Base-by-base conservation (phyloP, 2,113 vertebrate species). In the Gallinago media region DNA sequence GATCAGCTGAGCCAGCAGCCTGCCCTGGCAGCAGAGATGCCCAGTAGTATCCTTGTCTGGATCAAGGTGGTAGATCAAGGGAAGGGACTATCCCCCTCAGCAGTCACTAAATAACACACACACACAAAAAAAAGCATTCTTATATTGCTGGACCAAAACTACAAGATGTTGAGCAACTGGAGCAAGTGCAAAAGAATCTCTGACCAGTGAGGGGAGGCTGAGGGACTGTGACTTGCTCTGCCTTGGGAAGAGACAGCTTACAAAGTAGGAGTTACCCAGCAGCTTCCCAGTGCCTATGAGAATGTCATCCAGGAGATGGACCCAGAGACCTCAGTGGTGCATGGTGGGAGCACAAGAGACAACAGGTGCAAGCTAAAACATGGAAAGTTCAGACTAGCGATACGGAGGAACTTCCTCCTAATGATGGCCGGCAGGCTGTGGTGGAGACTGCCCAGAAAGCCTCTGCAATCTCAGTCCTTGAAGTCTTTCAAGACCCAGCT, bases 331-430 rank as follows among this genome's bases (percentile, higher is more conserved):
- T 67, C 25, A 34, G 29, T 9, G 3, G 11, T 15, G 6, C 3
- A 3, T 29, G 7, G 12, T 32, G 8, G 21, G 31, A 85, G 3
- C 18, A 54, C 46, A 27, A 31, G 15, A 42, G 16, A 55, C 11
- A 56, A 20, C 0, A 1, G 25, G 25, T 12, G 12, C 17, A 70
- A 61, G 1, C 1, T 18, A 14, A 74, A 85, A 74, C 22, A 52
- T 22, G 10, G 34, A 3, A 85, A 3, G n/a, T 26, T 79, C 46
- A 67, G n/a, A 23, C 22, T 10, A 13, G 32, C 14, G 46, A 0
- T 5, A 36, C n/a, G 6, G 15, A 54, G 19, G 56, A n/a, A 34
- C 12, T 50, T 65, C 20, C 38, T n/a, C 9, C 23, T 44, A 2
- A 3, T 6, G 12, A 72, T 15, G 25, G 46, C 26, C 77, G 14